Conservation (phyloP, 2,797 vertebrate species). For the Fratercula arctica region DNA sequence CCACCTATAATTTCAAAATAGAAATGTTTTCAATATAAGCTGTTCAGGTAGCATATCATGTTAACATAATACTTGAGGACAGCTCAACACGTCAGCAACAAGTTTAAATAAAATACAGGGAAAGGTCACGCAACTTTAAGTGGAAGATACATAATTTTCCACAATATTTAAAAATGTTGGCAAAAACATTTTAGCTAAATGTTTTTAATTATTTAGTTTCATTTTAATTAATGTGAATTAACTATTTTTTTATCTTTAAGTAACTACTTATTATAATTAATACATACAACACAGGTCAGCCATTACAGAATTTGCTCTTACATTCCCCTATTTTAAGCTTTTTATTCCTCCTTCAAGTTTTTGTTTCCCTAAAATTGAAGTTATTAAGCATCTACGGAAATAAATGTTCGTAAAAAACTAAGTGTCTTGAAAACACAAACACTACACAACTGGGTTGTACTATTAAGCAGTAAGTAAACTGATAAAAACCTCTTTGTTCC, state of each 20-base stretch:
- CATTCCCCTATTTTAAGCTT: background rate
- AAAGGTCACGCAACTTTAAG: background rate
- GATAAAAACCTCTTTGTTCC: slow-evolving; percentile 89
- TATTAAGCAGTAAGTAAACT: background rate
- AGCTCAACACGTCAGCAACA: background rate
- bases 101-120: background rate
- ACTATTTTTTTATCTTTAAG: background rate
- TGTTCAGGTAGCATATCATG: background rate
- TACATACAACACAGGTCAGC: background rate
- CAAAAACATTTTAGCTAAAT: background rate
- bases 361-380: background rate
- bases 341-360: background rate
- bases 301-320: background rate
- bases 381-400: background rate
- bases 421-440: background rate
- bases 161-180: background rate
- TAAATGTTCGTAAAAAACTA: background rate
- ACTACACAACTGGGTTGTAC: background rate
- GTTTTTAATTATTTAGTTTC: background rate
- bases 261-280: background rate
- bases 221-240: background rate
- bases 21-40: background rate
- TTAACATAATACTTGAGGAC: background rate
- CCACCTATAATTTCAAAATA: slow-evolving; percentile 79
- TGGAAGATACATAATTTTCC: background rate